A percentile compares a stretch with the other conserved stretches of the same genome.
phyloP scores from a whole-genome alignment of 2,113 vertebrate species.

The Channa maculata region DNA sequence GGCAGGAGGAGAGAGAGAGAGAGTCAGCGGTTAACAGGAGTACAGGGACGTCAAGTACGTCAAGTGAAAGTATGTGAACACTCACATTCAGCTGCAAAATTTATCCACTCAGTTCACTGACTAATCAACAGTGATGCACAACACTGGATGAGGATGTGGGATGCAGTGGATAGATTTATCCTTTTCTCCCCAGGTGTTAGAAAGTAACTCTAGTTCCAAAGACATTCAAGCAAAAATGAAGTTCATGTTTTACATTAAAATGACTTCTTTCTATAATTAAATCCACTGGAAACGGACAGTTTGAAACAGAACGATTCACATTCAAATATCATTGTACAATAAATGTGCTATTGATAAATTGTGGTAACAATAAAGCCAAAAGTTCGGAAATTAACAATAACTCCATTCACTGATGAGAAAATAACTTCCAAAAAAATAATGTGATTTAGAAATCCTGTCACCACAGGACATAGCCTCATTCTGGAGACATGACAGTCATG shows the following conservation, averaged over 20 bases:
- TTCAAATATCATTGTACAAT: slow-evolving; percentile 1
- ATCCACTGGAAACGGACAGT: background rate
- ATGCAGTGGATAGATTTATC: background rate
- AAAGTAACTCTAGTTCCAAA: background rate
- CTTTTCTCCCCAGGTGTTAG: background rate
- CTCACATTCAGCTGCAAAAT: too few relatives aligned
- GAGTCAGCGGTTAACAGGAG: too few relatives aligned
- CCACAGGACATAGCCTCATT: background rate
- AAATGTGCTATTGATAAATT: slow-evolving; percentile 38
- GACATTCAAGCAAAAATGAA: background rate
- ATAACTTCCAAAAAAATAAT: background rate
- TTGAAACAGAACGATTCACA: background rate
- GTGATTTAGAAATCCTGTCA: background rate
- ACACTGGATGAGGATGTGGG: background rate
- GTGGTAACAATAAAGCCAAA: background rate
- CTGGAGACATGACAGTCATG: background rate
- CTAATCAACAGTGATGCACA: too few relatives aligned
- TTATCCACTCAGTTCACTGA: too few relatives aligned
- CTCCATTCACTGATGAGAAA: slow-evolving; percentile 1
- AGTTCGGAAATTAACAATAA: slow-evolving; percentile 16
- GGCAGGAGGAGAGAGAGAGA: too few relatives aligned
- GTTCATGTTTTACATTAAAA: background rate
- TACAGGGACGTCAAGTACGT: too few relatives aligned
- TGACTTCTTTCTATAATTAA: background rate
- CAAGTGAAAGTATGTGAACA: too few relatives aligned